Conservation (phyloP, 2,888 invertebrate species). For the Galerucella calmariensis region DNA sequence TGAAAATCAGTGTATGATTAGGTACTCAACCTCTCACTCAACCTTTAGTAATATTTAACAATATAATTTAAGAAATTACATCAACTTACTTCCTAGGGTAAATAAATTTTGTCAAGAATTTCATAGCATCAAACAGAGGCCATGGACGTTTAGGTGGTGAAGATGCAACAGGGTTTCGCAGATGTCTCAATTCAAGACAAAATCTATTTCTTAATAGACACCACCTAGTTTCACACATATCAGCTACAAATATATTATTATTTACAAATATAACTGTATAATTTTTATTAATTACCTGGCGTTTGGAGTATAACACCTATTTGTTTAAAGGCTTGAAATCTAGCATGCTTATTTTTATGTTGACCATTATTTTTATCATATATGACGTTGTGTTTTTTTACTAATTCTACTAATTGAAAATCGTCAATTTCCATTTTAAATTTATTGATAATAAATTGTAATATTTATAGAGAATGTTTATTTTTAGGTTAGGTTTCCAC, state of each 20-base stretch:
- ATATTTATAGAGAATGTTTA: background rate
- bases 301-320: background rate
- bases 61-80: background rate
- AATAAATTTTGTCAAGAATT: slow-evolving; percentile 16
- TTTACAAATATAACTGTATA: background rate
- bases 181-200: slow-evolving; percentile 9
- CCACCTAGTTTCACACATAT: slow-evolving; percentile 17
- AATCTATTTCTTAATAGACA: slow-evolving; percentile 19
- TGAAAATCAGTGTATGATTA: background rate
- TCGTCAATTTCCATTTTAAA: slow-evolving; percentile 15
- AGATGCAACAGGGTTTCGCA: background rate
- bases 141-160: slow-evolving; percentile 15
- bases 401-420: slow-evolving; percentile 13
- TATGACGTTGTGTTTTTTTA: slow-evolving; percentile 14
- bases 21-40: too few relatives aligned
- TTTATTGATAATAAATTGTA: background rate
- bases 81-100: slow-evolving; percentile 14
- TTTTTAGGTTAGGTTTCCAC: slow-evolving; percentile 10
- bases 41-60: background rate
- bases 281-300: slow-evolving; percentile 8
- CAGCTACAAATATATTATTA: slow-evolving; percentile 16
- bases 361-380: slow-evolving; percentile 19
- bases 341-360: slow-evolving; percentile 18
- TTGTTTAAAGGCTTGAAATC: slow-evolving; percentile 16
- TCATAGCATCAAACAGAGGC: slow-evolving; percentile 12